These are phyloP conservation scores for Arenaria interpres DNA, from an alignment of 2,113 vertebrate species.

Conservation along the genomic window DNA sequence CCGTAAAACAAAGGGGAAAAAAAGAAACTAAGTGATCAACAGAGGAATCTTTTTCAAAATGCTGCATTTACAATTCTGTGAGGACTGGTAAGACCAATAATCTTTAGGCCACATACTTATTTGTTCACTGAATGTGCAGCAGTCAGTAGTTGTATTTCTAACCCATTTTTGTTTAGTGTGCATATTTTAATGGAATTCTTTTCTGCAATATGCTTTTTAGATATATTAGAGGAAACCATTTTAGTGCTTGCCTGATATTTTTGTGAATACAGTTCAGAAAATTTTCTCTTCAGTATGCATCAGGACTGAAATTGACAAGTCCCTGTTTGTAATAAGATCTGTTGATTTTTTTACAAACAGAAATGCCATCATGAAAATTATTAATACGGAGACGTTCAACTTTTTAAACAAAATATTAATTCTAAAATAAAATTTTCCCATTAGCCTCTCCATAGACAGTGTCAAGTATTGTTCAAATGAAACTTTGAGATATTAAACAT, in stretches of 20 bases:
- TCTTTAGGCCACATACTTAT: background rate
- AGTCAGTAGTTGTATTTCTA: background rate
- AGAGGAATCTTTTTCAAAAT: background rate
- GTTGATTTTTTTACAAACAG: background rate
- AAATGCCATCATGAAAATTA: background rate
- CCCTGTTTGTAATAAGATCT: background rate
- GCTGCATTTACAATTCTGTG: background rate
- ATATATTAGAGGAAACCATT: background rate
- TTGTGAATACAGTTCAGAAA: background rate
- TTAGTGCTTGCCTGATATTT: background rate
- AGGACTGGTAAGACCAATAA: background rate
- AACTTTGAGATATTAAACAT: background rate
- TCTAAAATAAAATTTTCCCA: background rate
- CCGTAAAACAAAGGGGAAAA: background rate
- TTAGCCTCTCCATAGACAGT: background rate
- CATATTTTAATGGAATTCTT: background rate
- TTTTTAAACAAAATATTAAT: background rate
- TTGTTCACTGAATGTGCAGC: background rate
- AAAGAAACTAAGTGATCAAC: background rate
- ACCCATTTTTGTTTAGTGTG: rapidly evolving
- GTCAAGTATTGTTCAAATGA: background rate
- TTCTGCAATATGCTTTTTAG: background rate
- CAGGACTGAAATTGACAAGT: background rate
- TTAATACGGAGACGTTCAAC: background rate
- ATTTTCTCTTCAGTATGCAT: background rate